Base-by-base conservation (phyloP, 2,888 invertebrate species). In the Deilephila porcellus region DNA sequence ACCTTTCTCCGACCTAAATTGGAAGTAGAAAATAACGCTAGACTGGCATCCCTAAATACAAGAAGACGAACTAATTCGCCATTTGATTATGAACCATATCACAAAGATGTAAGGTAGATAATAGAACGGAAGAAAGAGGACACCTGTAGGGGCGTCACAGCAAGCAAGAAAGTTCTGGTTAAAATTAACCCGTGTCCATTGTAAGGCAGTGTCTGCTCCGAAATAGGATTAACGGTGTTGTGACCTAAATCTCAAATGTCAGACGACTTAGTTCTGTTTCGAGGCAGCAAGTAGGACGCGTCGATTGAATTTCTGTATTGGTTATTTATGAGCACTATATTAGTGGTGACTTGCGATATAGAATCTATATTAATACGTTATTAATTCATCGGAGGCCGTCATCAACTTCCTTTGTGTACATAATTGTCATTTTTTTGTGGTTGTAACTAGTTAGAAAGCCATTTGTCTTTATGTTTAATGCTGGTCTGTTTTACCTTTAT, bases 241-340 rank as follows among this genome's bases (percentile, higher is more conserved):
- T 81, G 86, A 87, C 88, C 88, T 83, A 83, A 83, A 87, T 88
- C 77, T 79, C 76, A 85, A 86, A 84, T 86, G 85, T 80, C 84
- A 84, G 79, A 76, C 73, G 73, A 73, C 60, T 74, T 76, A 74
- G 77, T 81, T 74, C 80, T 52, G 52, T 20, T 52, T 25, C 7
- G 37, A 64, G 56, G 56, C 59, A 37, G 25, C 20, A 34, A 71
- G n/a, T 71, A n/a, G 19, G n/a, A 71, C 32, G 17, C 29, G 70
- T 56, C 5, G 11, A 56, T 37, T 60, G 8, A 37, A 25, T 60
- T 37, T 71, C 19, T 52, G 53, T 72, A 62, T 52, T 52, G 11
- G 52, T 34, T 63, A 34, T 52, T 5, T 17, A 45, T 4, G 17
- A 52, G 25, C 45, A 45, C 45, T 45, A 17, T 11, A 25, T 20